phyloP scores from a whole-genome alignment of 2,888 invertebrate genomes.

The Trissolcus brochymenae region DNA sequence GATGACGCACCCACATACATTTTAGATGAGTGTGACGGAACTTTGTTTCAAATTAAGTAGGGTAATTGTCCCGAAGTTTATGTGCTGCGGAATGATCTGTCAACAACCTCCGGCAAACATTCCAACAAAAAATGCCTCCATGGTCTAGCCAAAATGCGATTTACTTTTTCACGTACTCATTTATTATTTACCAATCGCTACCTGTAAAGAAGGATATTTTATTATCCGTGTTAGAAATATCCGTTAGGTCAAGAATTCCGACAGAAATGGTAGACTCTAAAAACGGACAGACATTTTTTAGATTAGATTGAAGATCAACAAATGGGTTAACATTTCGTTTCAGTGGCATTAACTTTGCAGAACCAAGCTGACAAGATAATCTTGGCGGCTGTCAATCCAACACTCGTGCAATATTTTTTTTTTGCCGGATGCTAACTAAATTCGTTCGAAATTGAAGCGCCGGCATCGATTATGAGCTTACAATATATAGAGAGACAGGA shows the following conservation, averaged over 20 bases:
- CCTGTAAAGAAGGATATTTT: too few species aligned
- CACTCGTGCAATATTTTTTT: conserved; percentile 7
- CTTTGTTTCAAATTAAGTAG: conserved; percentile 6
- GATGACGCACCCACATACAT: not conserved
- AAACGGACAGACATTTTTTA: too few species aligned
- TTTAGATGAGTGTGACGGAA: not conserved
- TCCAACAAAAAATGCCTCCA: not conserved
- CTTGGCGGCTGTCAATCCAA: conserved; percentile 10
- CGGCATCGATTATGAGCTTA: conserved; percentile 18
- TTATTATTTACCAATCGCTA: too few species aligned
- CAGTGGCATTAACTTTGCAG: conserved; percentile 16
- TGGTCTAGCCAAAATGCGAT: not conserved
- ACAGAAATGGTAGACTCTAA: too few species aligned
- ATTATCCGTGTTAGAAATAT: too few species aligned
- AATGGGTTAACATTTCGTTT: conserved; percentile 10
- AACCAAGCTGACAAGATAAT: not conserved
- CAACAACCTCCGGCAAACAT: not conserved
- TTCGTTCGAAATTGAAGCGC: conserved; percentile 16
- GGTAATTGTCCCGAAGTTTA: conserved; percentile 7
- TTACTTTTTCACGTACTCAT: too few species aligned
- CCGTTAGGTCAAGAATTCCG: too few species aligned
- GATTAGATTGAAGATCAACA: not conserved
- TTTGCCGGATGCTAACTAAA: conserved; percentile 1
- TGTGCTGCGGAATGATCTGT: not conserved
- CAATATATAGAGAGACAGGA: not conserved